Conservation (phyloP, 2,888 invertebrate genomes). For the Lysandra coridon region DNA sequence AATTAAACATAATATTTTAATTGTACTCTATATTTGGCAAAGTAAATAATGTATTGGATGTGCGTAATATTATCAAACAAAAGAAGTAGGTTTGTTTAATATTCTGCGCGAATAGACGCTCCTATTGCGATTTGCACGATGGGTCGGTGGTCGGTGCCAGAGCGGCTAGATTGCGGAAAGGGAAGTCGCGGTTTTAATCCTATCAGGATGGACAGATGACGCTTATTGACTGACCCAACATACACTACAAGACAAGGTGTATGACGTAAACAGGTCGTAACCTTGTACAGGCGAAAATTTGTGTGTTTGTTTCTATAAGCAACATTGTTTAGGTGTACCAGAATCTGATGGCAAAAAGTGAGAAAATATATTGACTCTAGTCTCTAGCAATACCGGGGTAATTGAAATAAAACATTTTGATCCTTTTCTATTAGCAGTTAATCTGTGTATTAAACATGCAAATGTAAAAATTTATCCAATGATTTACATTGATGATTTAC, state of each 20-base stretch:
- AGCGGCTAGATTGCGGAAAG: constrained; percentile 54
- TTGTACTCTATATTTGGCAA: constrained; percentile 6
- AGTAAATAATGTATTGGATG: constrained; percentile 28
- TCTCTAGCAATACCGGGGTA: too few relatives aligned
- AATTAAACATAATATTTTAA: constrained; percentile 2
- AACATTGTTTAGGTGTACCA: too few relatives aligned
- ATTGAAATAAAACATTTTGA: too few relatives aligned
- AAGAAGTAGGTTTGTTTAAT: constrained; percentile 34
- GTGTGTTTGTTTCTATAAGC: too few relatives aligned
- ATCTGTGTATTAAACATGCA: too few relatives aligned
- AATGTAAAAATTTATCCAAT: too few relatives aligned
- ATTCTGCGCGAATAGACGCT: constrained; percentile 32
- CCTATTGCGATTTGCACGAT: constrained; percentile 19
- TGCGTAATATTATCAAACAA: constrained; percentile 37
- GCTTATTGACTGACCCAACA: constrained; percentile 9
- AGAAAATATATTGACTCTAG: too few relatives aligned
- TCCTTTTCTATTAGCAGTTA: too few relatives aligned
- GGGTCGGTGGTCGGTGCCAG: constrained; percentile 34
- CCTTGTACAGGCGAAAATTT: too few relatives aligned
- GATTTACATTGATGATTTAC: too few relatives aligned
- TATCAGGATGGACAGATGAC: constrained; percentile 44
- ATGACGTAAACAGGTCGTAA: too few relatives aligned
- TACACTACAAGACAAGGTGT: background rate
- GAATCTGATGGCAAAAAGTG: too few relatives aligned
- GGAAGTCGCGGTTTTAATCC: constrained; percentile 58